These are phyloP conservation scores for Lithosia quadra DNA, from an alignment of 2,888 invertebrate genomes.

Conservation along the genomic window DNA sequence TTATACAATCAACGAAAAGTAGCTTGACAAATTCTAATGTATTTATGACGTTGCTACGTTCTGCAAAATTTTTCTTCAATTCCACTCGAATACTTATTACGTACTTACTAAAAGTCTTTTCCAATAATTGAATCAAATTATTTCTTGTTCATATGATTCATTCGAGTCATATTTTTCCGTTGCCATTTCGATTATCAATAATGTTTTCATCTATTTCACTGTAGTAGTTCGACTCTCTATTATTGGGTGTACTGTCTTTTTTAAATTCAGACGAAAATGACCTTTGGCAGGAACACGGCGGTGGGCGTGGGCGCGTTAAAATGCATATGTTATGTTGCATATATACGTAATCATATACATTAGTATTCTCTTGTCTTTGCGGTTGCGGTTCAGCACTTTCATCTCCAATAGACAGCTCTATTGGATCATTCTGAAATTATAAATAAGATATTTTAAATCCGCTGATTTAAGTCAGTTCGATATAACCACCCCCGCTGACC, in stretches of 20 bases:
- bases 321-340: no score
- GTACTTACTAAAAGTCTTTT: neutral
- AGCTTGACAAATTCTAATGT: no score
- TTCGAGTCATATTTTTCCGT: neutral
- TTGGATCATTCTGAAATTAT: neutral
- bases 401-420: neutral
- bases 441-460: no score
- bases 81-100: no score
- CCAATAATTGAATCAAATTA: neutral
- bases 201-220: conserved; percentile 8
- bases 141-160: neutral
- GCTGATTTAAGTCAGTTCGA: no score
- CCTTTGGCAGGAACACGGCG: neutral
- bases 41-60: no score
- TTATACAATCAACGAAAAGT: no score
- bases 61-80: no score
- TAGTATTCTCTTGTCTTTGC: neutral
- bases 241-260: neutral
- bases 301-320: neutral
- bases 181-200: neutral
- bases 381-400: neutral
- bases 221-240: conserved; percentile 1
- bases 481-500: no score
- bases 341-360: neutral
- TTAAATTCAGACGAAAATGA: neutral